Evolutionary conservation across 1,140 invertebrate species (phyloP).

Genomic region (Apocrypta bakeri): DNA sequence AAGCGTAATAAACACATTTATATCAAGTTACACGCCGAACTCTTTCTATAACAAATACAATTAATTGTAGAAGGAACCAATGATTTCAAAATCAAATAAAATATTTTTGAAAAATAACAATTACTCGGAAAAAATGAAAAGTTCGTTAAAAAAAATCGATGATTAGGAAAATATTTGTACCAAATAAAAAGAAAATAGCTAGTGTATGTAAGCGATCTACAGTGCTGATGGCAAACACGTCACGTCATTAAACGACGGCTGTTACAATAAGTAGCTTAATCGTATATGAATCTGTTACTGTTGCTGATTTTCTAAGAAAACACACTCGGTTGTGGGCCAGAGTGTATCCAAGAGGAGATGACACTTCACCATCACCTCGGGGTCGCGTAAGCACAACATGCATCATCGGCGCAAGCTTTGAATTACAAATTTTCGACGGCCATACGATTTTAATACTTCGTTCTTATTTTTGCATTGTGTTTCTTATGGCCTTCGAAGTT

Average conservation of each 20-base stretch:
- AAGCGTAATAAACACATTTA: neutral
- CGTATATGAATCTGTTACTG: slow-evolving; percentile 57
- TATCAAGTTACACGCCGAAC: neutral
- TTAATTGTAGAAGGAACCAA: slow-evolving; percentile 8
- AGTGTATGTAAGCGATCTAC: slow-evolving; percentile 67
- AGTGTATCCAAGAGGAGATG: slow-evolving; percentile 65
- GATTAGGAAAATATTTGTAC: slow-evolving; percentile 29
- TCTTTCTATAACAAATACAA: neutral
- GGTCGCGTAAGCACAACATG: slow-evolving; percentile 74
- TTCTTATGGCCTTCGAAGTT: slow-evolving; percentile 34
- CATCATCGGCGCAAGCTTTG: slow-evolving; percentile 75
- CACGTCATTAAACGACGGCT: slow-evolving; percentile 59
- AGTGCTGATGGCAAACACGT: slow-evolving; percentile 65
- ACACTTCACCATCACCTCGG: slow-evolving; percentile 71
- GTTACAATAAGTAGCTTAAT: slow-evolving; percentile 51
- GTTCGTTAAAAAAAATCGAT: slow-evolving; percentile 17
- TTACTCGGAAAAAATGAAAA: neutral
- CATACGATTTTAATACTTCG: slow-evolving; percentile 3
- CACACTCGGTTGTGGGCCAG: slow-evolving; percentile 61
- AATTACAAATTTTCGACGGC: slow-evolving; percentile 57
- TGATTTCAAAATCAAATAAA: slow-evolving; percentile 19
- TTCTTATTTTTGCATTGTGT: neutral
- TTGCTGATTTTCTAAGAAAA: slow-evolving; percentile 59
- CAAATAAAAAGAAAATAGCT: slow-evolving; percentile 57
- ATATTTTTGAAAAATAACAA: neutral